Base-by-base conservation (phyloP, 2,113 vertebrate species). In the Scomber scombrus region DNA sequence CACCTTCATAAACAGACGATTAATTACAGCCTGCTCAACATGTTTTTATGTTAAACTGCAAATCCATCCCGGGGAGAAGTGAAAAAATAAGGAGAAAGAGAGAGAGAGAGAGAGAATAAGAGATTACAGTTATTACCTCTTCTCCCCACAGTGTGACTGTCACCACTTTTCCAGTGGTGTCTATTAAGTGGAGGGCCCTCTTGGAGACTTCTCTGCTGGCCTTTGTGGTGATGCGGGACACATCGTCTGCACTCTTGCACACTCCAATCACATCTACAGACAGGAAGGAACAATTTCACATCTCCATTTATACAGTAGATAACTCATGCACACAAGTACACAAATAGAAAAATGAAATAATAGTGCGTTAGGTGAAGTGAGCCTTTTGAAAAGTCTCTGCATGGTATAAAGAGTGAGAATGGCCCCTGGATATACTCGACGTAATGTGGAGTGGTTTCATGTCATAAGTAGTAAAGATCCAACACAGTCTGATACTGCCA, bases 61-160 rank as follows among this genome's bases (percentile, higher is more conserved):
- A 85, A 86, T 76, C 67, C 79, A 78, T 55, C 52, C 4, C 45
- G 65, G 52, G 51, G 74, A 50, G 54, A 19, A 86, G 50, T 57
- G 2, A 56, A 19, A 75, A 8, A 51, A 11, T 1, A 19, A 40
- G n/a, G 10, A 47, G 62, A 13, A 3, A 9, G n/a, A 3, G 3
- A 43, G 7, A 16, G 50, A 18, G 34, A 79, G 51, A 63, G 21
- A 49, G 29, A 66, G 26, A 57, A 9, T 63, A 46, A 62, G 13
- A 75, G 67, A 84, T 78, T 49, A 71, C 4, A 65, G 71, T 76
- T 23, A 74, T 89, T 93, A 98, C 97, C 91, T 98, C 96, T 2
- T 95, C 95, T 81, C 97, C 97, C 97, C 97, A 99, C 15, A 98
- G 91, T 0, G 97, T 97, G 51, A 94, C 92, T 5, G 95, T 92